A percentile compares a stretch with the other conserved stretches of the same genome.
Conservation (phyloP, 2,797 vertebrate genomes). For the Aphelocoma californica region DNA sequence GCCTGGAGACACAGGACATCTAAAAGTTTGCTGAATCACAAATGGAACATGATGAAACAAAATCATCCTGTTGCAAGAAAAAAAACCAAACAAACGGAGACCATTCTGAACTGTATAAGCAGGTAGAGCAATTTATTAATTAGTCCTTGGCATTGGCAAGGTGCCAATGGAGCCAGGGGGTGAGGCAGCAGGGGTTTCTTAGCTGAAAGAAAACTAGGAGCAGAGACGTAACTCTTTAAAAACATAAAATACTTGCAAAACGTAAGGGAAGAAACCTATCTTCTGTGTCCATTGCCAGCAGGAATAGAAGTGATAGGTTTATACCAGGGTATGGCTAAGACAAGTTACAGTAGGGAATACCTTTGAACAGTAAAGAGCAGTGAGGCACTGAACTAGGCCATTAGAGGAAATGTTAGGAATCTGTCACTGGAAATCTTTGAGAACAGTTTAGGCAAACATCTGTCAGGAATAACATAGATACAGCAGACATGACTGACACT, state of each 20-base stretch:
- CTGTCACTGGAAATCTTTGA: background rate
- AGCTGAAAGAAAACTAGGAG: background rate
- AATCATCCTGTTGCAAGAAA: background rate
- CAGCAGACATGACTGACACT: background rate
- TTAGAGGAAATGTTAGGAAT: background rate
- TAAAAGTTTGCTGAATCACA: background rate
- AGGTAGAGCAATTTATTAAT: background rate
- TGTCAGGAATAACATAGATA: background rate
- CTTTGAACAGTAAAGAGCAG: background rate
- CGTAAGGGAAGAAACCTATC: background rate
- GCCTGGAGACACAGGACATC: background rate
- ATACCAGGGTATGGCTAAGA: background rate
- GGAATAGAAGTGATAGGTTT: background rate
- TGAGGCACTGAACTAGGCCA: background rate
- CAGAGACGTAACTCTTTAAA: background rate
- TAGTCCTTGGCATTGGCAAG: background rate
- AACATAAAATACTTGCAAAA: background rate
- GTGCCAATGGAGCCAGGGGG: background rate
- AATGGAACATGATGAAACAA: background rate
- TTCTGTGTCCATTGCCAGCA: background rate
- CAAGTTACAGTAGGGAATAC: background rate
- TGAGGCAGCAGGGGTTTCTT: background rate
- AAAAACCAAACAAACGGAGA: background rate
- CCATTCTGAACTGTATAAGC: background rate
- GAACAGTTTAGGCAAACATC: background rate